Evolutionary conservation across 1,140 invertebrate genomes (phyloP), one percentile per base, ranked within the genome.

Genomic region (Gryon sp.): DNA sequence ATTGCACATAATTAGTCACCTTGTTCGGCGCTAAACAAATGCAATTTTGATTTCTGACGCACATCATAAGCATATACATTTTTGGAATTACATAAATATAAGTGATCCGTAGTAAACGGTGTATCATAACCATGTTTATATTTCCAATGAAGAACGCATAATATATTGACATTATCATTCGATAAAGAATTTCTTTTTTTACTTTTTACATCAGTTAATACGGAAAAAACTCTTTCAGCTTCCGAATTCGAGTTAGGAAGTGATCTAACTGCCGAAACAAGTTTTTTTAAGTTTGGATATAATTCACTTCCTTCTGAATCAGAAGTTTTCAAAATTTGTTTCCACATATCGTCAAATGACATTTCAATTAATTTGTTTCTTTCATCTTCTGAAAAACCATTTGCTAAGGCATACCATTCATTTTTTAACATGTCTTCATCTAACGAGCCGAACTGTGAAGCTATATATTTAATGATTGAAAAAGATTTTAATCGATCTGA

Each of bases 321-420:
- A 26, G 5, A 9, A 28, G 14, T 28, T 4, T 14, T 3, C 7
- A 36, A 52, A 7, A 52, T 52, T 1, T 19, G 14, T 34, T 36
- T 52, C 30, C 48, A 52, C 48, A 52, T 52, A 36, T 28, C 22
- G 28, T 57, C 52, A 28, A 57, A 57, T n/a, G 9, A 14, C 9
- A 38, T 6, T 26, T 59, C 20, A 0, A n/a, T 7, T 8, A 30
- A 8, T 4, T 11, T 9, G 43, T 43, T 14, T n/a, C 20, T 43
- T 19, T 28, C 26, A 8, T 59, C 22, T 8, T n/a, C 7, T 11
- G 24, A 11, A 20, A 32, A 32, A 59, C 3, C 11, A 1, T 8
- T 4, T 19, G 18, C 1, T 9, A 59, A 32, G 3, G 11, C 1
- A 3, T 8, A 8, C 55, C 55, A 60, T 60, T 60, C 55, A 9